Base-by-base conservation (phyloP, 2,888 invertebrate species). In the Polydrusus cervinus region DNA sequence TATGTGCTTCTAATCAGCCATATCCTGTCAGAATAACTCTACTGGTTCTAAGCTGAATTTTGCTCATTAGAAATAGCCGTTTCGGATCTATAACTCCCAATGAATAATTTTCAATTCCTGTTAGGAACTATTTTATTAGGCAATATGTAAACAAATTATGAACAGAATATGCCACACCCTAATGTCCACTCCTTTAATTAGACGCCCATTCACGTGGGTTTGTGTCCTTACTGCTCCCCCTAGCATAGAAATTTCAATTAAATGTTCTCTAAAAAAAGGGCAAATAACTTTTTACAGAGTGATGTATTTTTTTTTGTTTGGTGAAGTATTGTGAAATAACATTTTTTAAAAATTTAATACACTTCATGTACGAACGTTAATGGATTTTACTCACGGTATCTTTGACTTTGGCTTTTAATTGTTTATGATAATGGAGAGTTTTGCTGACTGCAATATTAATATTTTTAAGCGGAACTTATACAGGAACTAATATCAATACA, bases 121-220 rank as follows among this genome's bases (percentile, higher is more conserved):
- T n/a, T n/a, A n/a, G 7, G 6, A 34, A 34, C 7, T 34, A 34
- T 34, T 34, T 34, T 34, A 34, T 34, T 7, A 30, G 7, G 3
- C 6, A 34, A 34, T 34, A 34, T 8, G 34, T 38, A 30, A 25
- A 53, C 6, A 53, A 13, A 30, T 18, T 60, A 38, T 25, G n/a
- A 34, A 60, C 16, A 11, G 14, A 60, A 60, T 11, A 38, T 10
- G 34, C 57, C 57, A 38, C 57, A n/a, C 57, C 57, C 14, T 16
- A 11, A 18, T 38, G 38, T 60, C 38, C 57, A 60, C 57, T 60
- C 57, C 40, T 60, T 38, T 60, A 60, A 60, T 60, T 60, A 60
- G 57, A 11, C 0, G 14, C n/a, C 14, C 11, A n/a, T 55, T 14
- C 7, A 60, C n/a, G 38, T 60, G 38, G 10, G 11, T 16, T 53